Base-by-base conservation (phyloP, 1,140 invertebrate genomes). In the Aphelenchoides avenae region DNA sequence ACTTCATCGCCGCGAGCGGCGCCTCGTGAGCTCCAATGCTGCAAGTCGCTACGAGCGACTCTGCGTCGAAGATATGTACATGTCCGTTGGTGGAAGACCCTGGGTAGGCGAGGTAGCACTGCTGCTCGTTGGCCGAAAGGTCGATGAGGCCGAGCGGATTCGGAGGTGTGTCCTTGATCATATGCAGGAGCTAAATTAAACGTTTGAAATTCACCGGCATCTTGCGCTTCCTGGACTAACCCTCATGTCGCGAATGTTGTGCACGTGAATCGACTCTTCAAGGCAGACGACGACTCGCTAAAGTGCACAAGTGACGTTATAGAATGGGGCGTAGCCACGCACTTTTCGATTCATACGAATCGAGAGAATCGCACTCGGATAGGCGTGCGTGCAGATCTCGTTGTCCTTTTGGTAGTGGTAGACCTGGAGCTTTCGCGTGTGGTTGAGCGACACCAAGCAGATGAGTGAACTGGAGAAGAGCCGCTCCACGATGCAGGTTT, bases 191-290 rank as follows among this genome's bases (percentile, higher is more conserved):
- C 70, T 73, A 30, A 13, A n/a, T 24, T 24, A 20, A 3, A 2
- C 22, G 36, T 44, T 44, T 36, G n/a, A 13, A 2, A 3, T 1
- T 44, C 43, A 44, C 22, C 22, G 1, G 36, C 22, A 20, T 49
- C 1, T 49, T 43, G 18, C 30, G 15, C 47, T 41, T 15, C 13
- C 18, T 36, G 15, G 34, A 62, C 61, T 56, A 43, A 97, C 88
- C 81, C 92, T 94, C 93, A 98, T 97, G 78, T 98, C 93, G 42
- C 88, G 84, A 64, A 98, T 95, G 81, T 96, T 96, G 82, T 99
- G 93, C 75, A 99, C 95, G 78, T 95, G 94, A 52, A 98, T 82
- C 51, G 88, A 91, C 78, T 98, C 93, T 80, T 97, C 92, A 66
- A 98, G 80, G 80, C 93, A 97, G 61, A 98, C 94, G 52, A 98